phyloP scores from a whole-genome alignment of 2,888 invertebrate species.

The Aquatica leii region DNA sequence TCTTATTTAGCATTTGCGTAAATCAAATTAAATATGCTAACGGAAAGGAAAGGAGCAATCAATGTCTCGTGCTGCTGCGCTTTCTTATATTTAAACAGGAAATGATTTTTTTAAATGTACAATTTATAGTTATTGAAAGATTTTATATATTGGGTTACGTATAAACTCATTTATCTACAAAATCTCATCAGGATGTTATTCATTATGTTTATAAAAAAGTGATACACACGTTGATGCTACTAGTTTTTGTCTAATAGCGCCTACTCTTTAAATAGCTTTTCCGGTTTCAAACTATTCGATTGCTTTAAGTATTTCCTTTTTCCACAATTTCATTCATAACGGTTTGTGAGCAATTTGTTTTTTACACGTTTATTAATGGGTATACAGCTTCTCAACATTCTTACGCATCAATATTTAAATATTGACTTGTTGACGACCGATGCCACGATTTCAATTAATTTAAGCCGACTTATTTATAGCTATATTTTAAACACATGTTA shows the following conservation, averaged over 20 bases:
- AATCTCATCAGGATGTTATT: conserved; percentile 44
- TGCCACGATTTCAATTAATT: too few species aligned
- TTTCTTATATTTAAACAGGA: conserved; percentile 30
- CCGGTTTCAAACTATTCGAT: conserved; percentile 21
- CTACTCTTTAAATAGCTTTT: conserved; percentile 20
- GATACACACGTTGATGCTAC: conserved; percentile 29
- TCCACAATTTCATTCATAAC: conserved; percentile 20
- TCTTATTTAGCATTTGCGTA: conserved; percentile 15
- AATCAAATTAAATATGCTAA: conserved; percentile 21
- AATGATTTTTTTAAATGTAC: conserved; percentile 25
- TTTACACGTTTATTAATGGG: conserved; percentile 5
- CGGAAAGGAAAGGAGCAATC: conserved; percentile 19
- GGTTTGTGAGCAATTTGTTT: conserved; percentile 8
- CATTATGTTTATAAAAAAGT: conserved; percentile 40
- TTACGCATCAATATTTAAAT: background rate
- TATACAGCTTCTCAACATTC: conserved; percentile 1
- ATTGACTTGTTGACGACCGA: background rate
- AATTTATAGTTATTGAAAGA: conserved; percentile 22
- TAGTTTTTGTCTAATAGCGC: conserved; percentile 24
- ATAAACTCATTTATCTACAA: conserved; percentile 16
- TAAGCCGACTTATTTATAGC: too few species aligned
- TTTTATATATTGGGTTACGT: conserved; percentile 21
- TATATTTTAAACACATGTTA: too few species aligned
- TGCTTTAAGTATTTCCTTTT: conserved; percentile 23
- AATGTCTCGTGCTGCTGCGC: conserved; percentile 30